phyloP scores from a whole-genome alignment of 2,113 vertebrate species.

The Monarcha castaneiventris region DNA sequence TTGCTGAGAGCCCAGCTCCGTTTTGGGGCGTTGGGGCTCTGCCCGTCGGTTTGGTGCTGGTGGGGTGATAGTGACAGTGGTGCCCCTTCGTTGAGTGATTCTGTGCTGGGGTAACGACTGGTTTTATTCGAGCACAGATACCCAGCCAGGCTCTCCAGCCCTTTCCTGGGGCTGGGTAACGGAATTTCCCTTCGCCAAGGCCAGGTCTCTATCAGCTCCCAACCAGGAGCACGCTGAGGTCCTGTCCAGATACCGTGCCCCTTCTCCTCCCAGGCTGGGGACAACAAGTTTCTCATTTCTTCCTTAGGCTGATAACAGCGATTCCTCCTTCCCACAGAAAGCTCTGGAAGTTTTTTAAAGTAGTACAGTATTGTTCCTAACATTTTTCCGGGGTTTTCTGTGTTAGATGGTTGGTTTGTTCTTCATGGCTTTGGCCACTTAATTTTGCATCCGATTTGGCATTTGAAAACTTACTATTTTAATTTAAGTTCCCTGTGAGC shows the following conservation, averaged over 20 bases:
- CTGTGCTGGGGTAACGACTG: background rate
- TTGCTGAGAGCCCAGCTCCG: background rate
- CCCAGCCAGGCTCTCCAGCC: background rate
- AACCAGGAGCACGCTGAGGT: background rate
- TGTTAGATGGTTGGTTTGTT: background rate
- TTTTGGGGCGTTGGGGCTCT: background rate
- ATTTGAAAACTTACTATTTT: rapidly evolving
- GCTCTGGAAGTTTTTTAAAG: background rate
- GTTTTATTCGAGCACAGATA: background rate
- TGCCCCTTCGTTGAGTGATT: rapidly evolving
- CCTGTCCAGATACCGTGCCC: background rate
- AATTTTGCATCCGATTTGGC: background rate
- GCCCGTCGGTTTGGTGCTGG: background rate
- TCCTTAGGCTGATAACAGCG: rapidly evolving
- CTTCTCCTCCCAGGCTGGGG: background rate
- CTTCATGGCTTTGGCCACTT: background rate
- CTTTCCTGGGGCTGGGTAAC: background rate
- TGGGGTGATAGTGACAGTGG: background rate
- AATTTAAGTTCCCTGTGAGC: rapidly evolving
- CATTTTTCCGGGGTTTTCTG: background rate
- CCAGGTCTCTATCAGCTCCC: background rate
- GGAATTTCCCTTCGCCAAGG: background rate
- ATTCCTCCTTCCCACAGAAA: background rate
- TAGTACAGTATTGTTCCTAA: background rate
- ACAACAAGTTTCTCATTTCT: background rate